phyloP scores from a whole-genome alignment of 2,113 vertebrate genomes.

The Verasper variegatus region DNA sequence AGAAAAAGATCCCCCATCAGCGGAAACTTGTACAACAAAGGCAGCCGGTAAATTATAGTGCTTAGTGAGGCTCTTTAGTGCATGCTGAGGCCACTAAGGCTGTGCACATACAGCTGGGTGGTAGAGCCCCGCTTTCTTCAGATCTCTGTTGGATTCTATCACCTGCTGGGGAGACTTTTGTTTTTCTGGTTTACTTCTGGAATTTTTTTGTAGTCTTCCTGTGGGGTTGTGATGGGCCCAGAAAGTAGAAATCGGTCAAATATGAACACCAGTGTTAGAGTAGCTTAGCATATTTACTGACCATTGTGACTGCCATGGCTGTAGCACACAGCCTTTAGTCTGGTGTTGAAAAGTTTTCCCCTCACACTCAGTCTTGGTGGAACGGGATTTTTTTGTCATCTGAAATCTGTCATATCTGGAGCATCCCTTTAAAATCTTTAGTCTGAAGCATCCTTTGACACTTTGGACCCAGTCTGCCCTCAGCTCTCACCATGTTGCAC shows the following conservation, averaged over 20 bases:
- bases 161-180: conserved; percentile 1
- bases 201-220: not conserved
- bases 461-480: not conserved
- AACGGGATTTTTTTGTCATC: no score
- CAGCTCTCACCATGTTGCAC: not conserved
- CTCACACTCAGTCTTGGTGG: no score
- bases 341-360: no score
- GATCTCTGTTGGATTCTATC: conserved; percentile 40
- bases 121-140: conserved; percentile 14
- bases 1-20: conserved; percentile 28
- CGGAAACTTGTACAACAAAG: conserved; percentile 39
- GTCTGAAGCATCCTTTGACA: not conserved
- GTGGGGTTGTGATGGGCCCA: not conserved
- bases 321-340: no score
- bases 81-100: conserved; percentile 17
- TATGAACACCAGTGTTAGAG: not conserved
- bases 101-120: conserved; percentile 3
- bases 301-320: no score
- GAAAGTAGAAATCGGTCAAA: not conserved
- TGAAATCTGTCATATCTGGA: no score
- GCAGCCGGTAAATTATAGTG: conserved; percentile 43
- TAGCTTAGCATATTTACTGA: not conserved
- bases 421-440: not conserved
- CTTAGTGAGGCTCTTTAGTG: conserved; percentile 35
- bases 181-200: not conserved